Evolutionary conservation across 1,140 invertebrate genomes (phyloP), one percentile per base, ranked within the genome.

Genomic region (Cydia amplana): DNA sequence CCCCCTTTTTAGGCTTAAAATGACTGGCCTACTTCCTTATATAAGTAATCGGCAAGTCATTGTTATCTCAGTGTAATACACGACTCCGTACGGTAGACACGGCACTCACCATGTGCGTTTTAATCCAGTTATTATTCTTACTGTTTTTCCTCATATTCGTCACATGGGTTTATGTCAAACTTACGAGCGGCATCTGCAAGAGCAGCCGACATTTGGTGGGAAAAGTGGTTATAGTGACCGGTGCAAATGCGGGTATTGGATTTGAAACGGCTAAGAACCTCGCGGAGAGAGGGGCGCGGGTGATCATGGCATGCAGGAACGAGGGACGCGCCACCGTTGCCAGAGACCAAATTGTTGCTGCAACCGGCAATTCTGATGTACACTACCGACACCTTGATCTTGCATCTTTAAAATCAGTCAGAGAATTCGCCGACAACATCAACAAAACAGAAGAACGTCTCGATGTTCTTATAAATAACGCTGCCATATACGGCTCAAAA

Each of bases 261-360:
- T 97, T 96, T 93, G 96, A 97, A 91, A 96, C 97, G 10, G 96
- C 95, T 0, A 89, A 93, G 75, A 95, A 96, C 77, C 90, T 98
- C 74, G 97, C 96, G 0, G 94, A 91, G 72, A 89, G 96, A 78
- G 95, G 96, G 6, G 98, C 97, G 1, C 95, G 94, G 83, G 95
- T 98, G 49, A 95, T 98, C 43, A 94, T 98, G 93, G 97, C 97
- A 4, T 98, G 97, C 87, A 93, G 97, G 76, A 95, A 97, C 92
- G 91, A 96, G 78, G 83, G 93, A 36, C 82, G 87, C 55, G 91
- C 90, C 2, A 79, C 40, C 1, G 83, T 84, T 2, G 93, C 94
- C 2, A 87, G 93, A 64, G 84, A 93, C 20, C 87, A 89, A 74
- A 94, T 94, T 18, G 91, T 93, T 51, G 83, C 84, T 28, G 85